Percentiles rank a stretch among this genome's conserved stretches.
Conservation (phyloP, 2,888 invertebrate genomes). For the Acheta domesticus region DNA sequence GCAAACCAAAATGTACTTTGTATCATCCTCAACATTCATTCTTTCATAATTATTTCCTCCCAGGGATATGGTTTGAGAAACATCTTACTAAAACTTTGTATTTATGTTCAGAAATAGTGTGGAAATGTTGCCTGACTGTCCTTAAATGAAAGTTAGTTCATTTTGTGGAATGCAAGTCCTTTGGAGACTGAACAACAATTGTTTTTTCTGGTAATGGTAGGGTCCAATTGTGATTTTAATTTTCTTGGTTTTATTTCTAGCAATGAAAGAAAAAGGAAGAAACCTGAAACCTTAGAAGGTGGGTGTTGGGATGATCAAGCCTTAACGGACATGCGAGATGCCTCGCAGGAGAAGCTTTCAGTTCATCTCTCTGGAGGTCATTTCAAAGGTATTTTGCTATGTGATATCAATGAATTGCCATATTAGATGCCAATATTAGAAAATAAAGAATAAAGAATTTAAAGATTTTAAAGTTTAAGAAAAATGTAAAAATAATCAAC, state of each 20-base stretch:
- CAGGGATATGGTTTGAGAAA: too few relatives aligned
- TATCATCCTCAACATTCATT: too few relatives aligned
- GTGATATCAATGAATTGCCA: neutral
- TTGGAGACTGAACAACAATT: too few relatives aligned
- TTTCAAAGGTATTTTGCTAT: constrained; percentile 47
- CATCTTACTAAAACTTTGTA: too few relatives aligned
- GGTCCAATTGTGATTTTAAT: neutral
- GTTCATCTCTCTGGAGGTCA: constrained; percentile 48
- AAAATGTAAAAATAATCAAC: neutral
- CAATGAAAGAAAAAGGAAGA: neutral
- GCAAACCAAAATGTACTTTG: too few relatives aligned
- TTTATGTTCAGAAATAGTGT: too few relatives aligned
- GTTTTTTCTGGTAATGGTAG: too few relatives aligned
- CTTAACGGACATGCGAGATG: constrained; percentile 43
- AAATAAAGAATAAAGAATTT: too few relatives aligned
- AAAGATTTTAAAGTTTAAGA: neutral
- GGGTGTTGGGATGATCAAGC: constrained; percentile 39
- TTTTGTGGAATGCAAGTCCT: too few relatives aligned
- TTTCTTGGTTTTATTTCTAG: neutral
- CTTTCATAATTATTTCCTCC: too few relatives aligned
- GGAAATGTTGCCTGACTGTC: too few relatives aligned
- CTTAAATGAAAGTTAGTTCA: too few relatives aligned
- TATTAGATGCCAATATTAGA: neutral
- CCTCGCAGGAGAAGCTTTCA: constrained; percentile 43
- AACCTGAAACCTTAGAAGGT: neutral